A percentile compares a stretch with the other conserved stretches of the same genome.
Evolutionary conservation across 2,888 invertebrate genomes (phyloP).

Genomic region (Tiphia femorata): DNA sequence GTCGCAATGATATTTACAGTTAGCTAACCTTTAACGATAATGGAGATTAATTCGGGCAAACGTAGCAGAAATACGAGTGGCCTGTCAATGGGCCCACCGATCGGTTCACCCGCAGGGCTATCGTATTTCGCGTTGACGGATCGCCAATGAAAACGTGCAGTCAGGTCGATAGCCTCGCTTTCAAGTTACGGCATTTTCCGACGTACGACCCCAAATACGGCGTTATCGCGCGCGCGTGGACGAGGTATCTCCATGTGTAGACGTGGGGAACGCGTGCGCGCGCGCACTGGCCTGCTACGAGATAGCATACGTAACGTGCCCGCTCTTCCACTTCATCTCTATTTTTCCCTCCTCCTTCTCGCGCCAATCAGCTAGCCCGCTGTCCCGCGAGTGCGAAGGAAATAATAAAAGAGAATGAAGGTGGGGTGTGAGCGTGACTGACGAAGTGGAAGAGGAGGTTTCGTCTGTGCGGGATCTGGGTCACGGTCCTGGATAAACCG

Average conservation of each 20-base stretch:
- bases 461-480: conserved; percentile 18
- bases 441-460: too few relatives aligned
- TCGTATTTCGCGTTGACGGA: conserved; percentile 15
- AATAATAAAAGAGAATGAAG: conserved; percentile 24
- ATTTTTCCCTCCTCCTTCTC: neutral
- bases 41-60: neutral
- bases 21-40: conserved; percentile 4
- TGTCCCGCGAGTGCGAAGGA: conserved; percentile 9
- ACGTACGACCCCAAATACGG: conserved; percentile 1
- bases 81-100: neutral
- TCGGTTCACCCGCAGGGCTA: neutral
- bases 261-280: neutral
- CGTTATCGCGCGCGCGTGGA: neutral
- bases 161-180: neutral
- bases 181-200: conserved; percentile 3
- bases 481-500: conserved; percentile 43
- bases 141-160: conserved; percentile 15
- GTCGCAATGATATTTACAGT: too few relatives aligned
- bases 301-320: too few relatives aligned
- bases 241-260: neutral
- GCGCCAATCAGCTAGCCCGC: conserved; percentile 6
- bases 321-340: neutral
- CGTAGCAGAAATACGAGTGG: neutral
- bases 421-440: neutral
- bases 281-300: too few relatives aligned